Conservation (phyloP, 1,140 invertebrate genomes). For the Agraylea sexmaculata region DNA sequence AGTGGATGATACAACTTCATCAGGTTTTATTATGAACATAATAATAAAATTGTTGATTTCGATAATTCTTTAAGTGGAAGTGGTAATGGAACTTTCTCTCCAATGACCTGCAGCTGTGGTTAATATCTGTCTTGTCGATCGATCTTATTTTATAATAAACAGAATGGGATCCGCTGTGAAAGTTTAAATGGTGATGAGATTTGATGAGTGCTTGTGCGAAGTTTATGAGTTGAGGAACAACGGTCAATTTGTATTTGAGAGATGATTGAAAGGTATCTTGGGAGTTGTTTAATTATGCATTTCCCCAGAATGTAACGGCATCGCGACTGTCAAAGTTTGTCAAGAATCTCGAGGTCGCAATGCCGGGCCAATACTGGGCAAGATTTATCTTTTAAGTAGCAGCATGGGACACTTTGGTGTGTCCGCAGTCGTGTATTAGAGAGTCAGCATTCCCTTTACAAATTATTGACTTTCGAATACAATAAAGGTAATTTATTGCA, state of each 20-base stretch:
- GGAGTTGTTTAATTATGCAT: constrained; percentile 21
- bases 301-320: constrained; percentile 7
- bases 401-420: not conserved
- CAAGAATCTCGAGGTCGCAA: constrained; percentile 1
- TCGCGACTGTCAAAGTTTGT: constrained; percentile 4
- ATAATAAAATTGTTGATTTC: no score
- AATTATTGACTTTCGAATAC: constrained; percentile 14
- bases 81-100: no score
- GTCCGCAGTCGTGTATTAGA: not conserved
- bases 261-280: constrained; percentile 22
- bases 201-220: constrained; percentile 19
- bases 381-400: not conserved
- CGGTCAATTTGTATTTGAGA: constrained; percentile 19
- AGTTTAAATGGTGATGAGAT: constrained; percentile 15
- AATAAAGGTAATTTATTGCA: not conserved
- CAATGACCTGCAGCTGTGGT: no score
- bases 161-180: no score
- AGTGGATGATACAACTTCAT: no score
- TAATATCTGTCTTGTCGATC: no score
- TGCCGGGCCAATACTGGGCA: not conserved
- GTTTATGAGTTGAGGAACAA: constrained; percentile 19
- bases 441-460: constrained; percentile 22
- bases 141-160: no score
- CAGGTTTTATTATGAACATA: no score
- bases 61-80: no score